A percentile compares a stretch with the other conserved stretches of the same genome.
These are phyloP conservation scores for Neoaliturus tenellus DNA, from an alignment of 2,888 invertebrate genomes.

Conservation along the genomic window DNA sequence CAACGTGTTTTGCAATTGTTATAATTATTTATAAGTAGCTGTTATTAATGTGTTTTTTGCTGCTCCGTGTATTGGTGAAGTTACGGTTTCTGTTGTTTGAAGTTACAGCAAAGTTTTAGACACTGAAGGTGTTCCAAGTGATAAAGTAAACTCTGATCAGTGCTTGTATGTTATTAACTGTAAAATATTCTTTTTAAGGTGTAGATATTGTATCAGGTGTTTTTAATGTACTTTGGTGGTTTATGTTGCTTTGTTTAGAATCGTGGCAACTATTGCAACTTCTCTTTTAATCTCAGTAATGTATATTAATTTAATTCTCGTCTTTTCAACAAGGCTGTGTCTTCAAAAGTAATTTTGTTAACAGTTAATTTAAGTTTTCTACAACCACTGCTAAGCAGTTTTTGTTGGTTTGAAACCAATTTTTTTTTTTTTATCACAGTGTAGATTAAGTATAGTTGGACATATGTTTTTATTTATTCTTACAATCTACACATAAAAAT, in stretches of 20 bases:
- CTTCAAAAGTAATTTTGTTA: slow-evolving; percentile 1
- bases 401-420: not conserved
- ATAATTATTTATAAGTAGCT: not conserved
- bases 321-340: slow-evolving; percentile 45
- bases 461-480: not conserved
- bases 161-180: slow-evolving; percentile 26
- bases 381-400: slow-evolving; percentile 31
- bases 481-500: not conserved
- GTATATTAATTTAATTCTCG: not conserved
- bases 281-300: not conserved
- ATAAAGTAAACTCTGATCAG: slow-evolving; percentile 23
- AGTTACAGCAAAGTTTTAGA: slow-evolving; percentile 34
- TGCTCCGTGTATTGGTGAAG: slow-evolving; percentile 45
- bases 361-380: not conserved
- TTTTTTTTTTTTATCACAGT: not conserved
- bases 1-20: not conserved
- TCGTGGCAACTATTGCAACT: slow-evolving; percentile 3
- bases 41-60: slow-evolving; percentile 30
- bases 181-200: slow-evolving; percentile 31
- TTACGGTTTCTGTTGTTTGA: no score
- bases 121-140: slow-evolving; percentile 45
- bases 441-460: not conserved
- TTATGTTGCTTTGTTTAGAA: slow-evolving; percentile 42
- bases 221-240: slow-evolving; percentile 39
- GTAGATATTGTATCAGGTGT: slow-evolving; percentile 42